A percentile compares a stretch with the other conserved stretches of the same genome.
phyloP scores from a whole-genome alignment of 2,888 invertebrate genomes.

The Trichopoda pennipes region DNA sequence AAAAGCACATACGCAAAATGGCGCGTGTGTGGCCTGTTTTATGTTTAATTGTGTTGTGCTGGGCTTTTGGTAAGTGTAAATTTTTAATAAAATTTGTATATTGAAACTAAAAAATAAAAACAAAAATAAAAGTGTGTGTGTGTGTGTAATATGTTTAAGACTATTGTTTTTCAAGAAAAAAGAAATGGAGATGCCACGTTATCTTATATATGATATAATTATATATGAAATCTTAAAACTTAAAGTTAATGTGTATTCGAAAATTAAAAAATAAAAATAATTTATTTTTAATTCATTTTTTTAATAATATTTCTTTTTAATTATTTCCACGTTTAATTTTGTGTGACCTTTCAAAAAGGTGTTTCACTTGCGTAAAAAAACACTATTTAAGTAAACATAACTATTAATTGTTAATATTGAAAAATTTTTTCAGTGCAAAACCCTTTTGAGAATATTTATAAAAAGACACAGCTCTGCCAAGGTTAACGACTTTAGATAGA shows the following conservation, averaged over 20 bases:
- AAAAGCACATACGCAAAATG: constrained; percentile 78
- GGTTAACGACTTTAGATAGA: constrained; percentile 66
- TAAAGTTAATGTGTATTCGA: constrained; percentile 25
- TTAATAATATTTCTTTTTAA: background rate
- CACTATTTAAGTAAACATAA: constrained; percentile 25
- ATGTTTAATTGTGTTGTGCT: constrained; percentile 78
- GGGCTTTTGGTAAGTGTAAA: constrained; percentile 77
- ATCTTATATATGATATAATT: background rate
- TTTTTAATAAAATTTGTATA: background rate
- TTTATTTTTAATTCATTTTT: background rate
- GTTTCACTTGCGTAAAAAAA: background rate
- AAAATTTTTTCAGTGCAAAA: constrained; percentile 17
- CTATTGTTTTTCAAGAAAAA: background rate
- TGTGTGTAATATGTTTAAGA: background rate
- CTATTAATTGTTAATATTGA: background rate
- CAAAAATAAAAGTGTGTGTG: background rate
- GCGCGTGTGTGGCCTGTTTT: constrained; percentile 79
- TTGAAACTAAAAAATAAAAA: background rate
- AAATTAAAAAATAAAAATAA: background rate
- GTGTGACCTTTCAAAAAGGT: background rate
- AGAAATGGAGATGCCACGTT: background rate
- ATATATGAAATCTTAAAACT: background rate
- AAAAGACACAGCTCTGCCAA: constrained; percentile 47
- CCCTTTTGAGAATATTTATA: background rate
- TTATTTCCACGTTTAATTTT: too few relatives aligned